Base-by-base conservation (phyloP, 2,113 vertebrate species). In the Casuarius casuarius region DNA sequence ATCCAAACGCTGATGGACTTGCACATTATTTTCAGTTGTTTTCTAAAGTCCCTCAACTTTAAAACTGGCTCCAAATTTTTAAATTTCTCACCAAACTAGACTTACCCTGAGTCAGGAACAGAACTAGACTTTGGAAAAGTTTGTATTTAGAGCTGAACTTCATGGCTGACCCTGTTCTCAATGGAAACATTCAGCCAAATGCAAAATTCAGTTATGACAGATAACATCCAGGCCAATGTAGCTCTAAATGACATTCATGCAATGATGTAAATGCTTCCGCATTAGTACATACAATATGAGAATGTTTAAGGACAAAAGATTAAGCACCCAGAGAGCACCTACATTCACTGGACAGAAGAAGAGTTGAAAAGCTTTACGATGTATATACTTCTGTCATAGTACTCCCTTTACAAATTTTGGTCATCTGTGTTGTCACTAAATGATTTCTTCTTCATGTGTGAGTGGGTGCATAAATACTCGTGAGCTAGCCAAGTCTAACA, bases 1-100 rank as follows among this genome's bases (percentile, higher is more conserved):
- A 52, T 46, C 67, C 88, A 93, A 87, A 81, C 33, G 42, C 79
- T 94, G 91, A 90, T 80, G 78, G 87, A 80, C 91, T 80, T 87
- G 35, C 51, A 80, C 63, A 16, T 0, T 33, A 71, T 91, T 92
- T 94, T 85, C 67, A 76, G 81, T 46, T 85, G 28, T 33, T 4
- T 89, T 74, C 25, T 25, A 35, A 80, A 83, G 74, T 42, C n/a
- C 49, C n/a, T 84, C 22, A 83, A 85, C n/a, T 87, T 87, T 59
- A 77, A 88, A 90, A 77, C 7, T 42, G 63, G 23, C 16, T 82
- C 59, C 29, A 74, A 6, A 59, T 91, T 78, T 73, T 56, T 66
- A 38, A 38, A 91, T 12, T 87, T 93, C 29, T 78, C 62, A 75
- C 13, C 40, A 77, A 93, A 82, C 8, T 33, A 52, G 33, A 2